These are phyloP conservation scores for Clamator glandarius DNA, from an alignment of 2,797 vertebrate genomes.

Conservation along the genomic window DNA sequence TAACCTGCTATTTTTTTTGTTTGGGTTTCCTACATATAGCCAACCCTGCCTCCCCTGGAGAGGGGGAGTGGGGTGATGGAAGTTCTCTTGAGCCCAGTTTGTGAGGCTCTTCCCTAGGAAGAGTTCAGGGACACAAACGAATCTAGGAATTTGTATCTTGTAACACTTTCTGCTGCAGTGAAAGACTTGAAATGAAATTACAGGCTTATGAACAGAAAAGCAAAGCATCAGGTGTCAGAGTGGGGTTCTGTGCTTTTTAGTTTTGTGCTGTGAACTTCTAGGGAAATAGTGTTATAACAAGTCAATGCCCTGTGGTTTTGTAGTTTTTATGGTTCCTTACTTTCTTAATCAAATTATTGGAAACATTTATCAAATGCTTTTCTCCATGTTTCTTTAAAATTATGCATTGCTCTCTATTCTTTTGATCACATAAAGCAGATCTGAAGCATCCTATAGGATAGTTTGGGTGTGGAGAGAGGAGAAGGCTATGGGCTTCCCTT, in stretches of 20 bases:
- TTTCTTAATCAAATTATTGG: not conserved
- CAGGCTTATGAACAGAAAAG: not conserved
- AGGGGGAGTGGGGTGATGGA: accelerated
- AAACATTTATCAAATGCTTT: not conserved
- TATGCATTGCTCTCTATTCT: not conserved
- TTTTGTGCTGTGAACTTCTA: not conserved
- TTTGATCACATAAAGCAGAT: not conserved
- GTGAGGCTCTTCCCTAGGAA: not conserved
- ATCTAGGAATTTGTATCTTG: not conserved
- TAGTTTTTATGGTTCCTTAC: not conserved
- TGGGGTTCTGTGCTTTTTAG: not conserved
- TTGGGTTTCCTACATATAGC: not conserved
- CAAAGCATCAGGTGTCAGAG: not conserved
- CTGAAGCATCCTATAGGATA: not conserved
- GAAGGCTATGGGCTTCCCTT: not conserved
- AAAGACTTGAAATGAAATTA: not conserved
- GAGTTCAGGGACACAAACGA: not conserved
- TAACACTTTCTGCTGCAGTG: not conserved
- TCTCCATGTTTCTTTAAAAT: not conserved
- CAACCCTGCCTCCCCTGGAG: not conserved
- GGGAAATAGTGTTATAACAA: not conserved
- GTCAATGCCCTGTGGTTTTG: not conserved
- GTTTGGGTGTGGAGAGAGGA: not conserved
- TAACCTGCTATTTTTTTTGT: not conserved
- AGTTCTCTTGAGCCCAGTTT: not conserved